A percentile compares a stretch with the other conserved stretches of the same genome.
phyloP scores from a whole-genome alignment of 2,797 vertebrate species.

The Diplodus puntazzo region DNA sequence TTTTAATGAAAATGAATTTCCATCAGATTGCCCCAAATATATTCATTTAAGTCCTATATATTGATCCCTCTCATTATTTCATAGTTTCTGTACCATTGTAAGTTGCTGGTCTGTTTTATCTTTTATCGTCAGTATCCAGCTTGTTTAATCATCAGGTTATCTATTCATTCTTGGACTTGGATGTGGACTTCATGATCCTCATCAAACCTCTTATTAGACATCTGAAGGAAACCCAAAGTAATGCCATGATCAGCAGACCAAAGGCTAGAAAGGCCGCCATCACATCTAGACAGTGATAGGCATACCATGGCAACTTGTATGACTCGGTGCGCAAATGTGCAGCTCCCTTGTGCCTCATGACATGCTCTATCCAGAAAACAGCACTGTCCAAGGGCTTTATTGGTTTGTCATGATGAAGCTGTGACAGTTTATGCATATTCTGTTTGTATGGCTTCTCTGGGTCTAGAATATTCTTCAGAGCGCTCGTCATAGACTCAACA shows the following conservation, averaged over 20 bases:
- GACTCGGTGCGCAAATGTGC: conserved; percentile 69
- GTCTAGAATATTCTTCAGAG: conserved; percentile 68
- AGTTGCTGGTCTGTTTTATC: not conserved
- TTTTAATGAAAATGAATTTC: not conserved
- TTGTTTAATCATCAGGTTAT: not conserved
- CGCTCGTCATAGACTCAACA: conserved; percentile 57
- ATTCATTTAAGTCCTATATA: not conserved
- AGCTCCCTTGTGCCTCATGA: conserved; percentile 74
- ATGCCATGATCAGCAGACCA: conserved; percentile 9
- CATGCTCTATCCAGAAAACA: conserved; percentile 74
- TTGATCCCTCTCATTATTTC: not conserved
- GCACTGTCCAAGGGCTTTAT: conserved; percentile 71
- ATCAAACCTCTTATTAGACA: conserved; percentile 28
- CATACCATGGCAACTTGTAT: conserved; percentile 70
- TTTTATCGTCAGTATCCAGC: not conserved
- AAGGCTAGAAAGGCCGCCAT: conserved; percentile 43
- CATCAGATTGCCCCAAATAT: not conserved
- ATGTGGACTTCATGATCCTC: conserved; percentile 32
- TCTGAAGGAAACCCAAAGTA: conserved; percentile 40
- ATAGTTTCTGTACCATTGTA: not conserved
- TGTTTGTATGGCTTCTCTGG: conserved; percentile 59
- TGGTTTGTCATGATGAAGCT: conserved; percentile 70
- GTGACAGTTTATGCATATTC: conserved; percentile 73
- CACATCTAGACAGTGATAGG: conserved; percentile 69
- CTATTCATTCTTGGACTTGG: conserved; percentile 61